Evolutionary conservation across 1,140 invertebrate species (phyloP).

Genomic region (Asbolus verrucosus): DNA sequence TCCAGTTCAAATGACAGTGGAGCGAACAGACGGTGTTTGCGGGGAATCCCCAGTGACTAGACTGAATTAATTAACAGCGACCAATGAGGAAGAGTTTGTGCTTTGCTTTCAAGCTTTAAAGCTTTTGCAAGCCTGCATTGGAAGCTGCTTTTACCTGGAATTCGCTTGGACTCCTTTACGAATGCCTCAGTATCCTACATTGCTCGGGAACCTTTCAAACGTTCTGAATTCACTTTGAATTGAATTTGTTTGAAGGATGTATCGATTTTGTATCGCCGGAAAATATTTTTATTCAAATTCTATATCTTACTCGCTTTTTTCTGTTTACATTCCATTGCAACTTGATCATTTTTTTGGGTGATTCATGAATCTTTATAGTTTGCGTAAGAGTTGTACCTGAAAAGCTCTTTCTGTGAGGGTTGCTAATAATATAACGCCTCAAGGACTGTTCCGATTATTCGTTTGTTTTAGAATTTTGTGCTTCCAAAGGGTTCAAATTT

Average conservation of each 20-base stretch:
- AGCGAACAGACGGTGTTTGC: constrained; percentile 50
- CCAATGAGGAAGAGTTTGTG: constrained; percentile 41
- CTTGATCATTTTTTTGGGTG: no score
- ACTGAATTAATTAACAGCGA: constrained; percentile 50
- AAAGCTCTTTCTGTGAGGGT: no score
- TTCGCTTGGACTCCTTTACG: not conserved
- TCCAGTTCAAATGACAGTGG: constrained; percentile 48
- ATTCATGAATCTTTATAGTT: no score
- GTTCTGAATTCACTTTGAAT: constrained; percentile 12
- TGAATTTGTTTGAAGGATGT: constrained; percentile 14
- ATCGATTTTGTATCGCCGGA: constrained; percentile 12
- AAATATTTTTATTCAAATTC: constrained; percentile 1
- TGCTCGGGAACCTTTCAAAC: not conserved
- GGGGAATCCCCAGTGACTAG: constrained; percentile 51
- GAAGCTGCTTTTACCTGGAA: constrained; percentile 23
- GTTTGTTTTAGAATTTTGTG: no score
- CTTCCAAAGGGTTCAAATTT: no score
- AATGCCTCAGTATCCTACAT: constrained; percentile 1
- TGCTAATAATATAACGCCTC: no score
- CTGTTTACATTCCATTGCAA: no score
- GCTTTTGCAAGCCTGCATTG: constrained; percentile 4
- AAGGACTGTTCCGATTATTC: no score
- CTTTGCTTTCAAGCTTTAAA: constrained; percentile 27
- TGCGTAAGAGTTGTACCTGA: no score
- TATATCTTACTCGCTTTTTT: no score